Evolutionary conservation across 1,140 invertebrate genomes (phyloP), one percentile per base, ranked within the genome.

Genomic region (Micrasema longulum): DNA sequence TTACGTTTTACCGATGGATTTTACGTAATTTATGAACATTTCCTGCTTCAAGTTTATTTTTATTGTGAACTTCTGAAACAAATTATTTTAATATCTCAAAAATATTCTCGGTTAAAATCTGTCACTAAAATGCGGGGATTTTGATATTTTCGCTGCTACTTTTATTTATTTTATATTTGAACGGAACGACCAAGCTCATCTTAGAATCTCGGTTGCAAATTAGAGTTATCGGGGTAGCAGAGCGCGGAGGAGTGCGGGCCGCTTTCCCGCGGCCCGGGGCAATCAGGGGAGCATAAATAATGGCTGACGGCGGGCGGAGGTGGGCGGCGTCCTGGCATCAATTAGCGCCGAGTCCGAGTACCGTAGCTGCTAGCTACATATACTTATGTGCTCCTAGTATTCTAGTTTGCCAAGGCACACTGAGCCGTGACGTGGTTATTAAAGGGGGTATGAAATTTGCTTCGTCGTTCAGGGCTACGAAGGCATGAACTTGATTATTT

Each of bases 271-370:
- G 22, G 52, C 52, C 52, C 55, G 36, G 31, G 55, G 55, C 55
- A 20, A 60, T 60, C 55, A 60, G 55, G 55, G 55, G 31, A 60
- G 55, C 55, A 60, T 60, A 60, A 60, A 60, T 60, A 60, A 60
- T 60, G 36, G 36, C 55, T 36, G 55, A 14, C 55, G 14, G 55
- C 55, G n/a, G 35, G 55, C n/a, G 55, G 55, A 9, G 23, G 55
- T 14, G 31, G 16, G 55, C 31, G n/a, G 23, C 50, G 55, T 14
- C 55, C 31, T 38, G 55, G 31, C 55, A 41, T 60, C 55, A 60
- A 60, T 60, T 60, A 60, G 55, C 55, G 18, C 55, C 55, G 23
- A 36, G 52, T 53, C 50, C 50, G 52, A 35, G 23, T 53, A 31
- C 52, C 10, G 23, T 53, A n/a, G 11, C 48, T 12, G 48, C 6